Evolutionary conservation across 2,888 invertebrate species (phyloP), one percentile per base, ranked within the genome.

Genomic region (Orthonevra nobilis): DNA sequence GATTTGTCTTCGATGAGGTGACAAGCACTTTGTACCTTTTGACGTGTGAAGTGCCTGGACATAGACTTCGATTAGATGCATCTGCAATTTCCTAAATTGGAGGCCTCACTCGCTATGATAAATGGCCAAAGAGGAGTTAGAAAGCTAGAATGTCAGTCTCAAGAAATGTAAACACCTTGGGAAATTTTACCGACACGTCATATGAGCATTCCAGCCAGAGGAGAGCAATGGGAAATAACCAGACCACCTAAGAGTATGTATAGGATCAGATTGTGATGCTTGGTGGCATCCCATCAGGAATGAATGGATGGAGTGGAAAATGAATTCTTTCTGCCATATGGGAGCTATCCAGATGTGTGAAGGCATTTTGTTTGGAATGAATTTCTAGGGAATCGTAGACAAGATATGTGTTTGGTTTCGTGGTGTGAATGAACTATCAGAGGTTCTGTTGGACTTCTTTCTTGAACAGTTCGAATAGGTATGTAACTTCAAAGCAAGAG

Each of bases 81-180:
- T 44, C 38, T 23, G 17, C 34, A 28, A 61, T 42, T 63, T 44
- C 75, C 69, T 56, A 56, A 69, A 56, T 69, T 63, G 66, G 75
- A 58, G 7, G 50, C 30, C 30, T 40, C 50, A 48, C n/a, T n/a
- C n/a, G n/a, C n/a, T n/a, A n/a, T n/a, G n/a, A n/a, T 40, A 40
- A 26, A 46, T 42, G 52, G n/a, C 42, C 46, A 17, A 36, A 58
- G 30, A 7, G 14, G 23, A 32, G 10, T 15, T 17, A 36, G 30
- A 10, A 14, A 28, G 32, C 36, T 54, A 48, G 23, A 46, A 56
- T 52, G 28, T 50, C 30, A 58, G 46, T 30, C 50, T 40, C 9
- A 9, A n/a, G 48, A 63, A 30, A 63, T 50, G 64, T 32, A 36
- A 58, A 42, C 66, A 68, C 74, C 69, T 69, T 75, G 63, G 56